Conservation (phyloP, 64 coral and sea anemone species). For the Montipora capricornis region DNA sequence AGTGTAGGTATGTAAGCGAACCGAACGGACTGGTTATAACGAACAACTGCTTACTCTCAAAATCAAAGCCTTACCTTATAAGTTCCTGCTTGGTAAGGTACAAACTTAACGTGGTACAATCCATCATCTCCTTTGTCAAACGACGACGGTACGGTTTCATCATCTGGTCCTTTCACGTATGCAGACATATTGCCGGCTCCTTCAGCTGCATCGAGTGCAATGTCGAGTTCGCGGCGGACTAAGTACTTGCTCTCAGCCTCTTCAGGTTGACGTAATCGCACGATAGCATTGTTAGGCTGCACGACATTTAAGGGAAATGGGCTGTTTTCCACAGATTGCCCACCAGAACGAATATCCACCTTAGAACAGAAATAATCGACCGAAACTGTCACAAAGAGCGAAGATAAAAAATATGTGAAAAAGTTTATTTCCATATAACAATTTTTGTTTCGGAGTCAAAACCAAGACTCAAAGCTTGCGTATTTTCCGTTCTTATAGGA, state of each 20-base stretch:
- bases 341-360: slow-evolving; percentile 67
- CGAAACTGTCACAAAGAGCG: background rate
- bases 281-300: slow-evolving; percentile 74
- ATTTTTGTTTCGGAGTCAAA: no score
- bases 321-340: slow-evolving; percentile 72
- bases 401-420: background rate
- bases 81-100: slow-evolving; percentile 76
- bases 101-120: slow-evolving; percentile 86
- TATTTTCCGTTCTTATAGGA: no score
- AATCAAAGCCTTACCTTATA: slow-evolving; percentile 76
- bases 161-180: slow-evolving; percentile 80
- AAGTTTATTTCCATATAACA: no score
- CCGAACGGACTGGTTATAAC: background rate
- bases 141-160: slow-evolving; percentile 74
- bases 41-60: background rate
- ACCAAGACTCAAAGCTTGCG: no score
- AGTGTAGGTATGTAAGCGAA: background rate
- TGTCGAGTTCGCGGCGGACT: slow-evolving; percentile 86
- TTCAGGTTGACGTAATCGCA: slow-evolving; percentile 62
- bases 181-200: slow-evolving; percentile 75
- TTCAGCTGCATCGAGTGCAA: slow-evolving; percentile 81
- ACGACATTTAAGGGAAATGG: slow-evolving; percentile 82
- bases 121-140: slow-evolving; percentile 83
- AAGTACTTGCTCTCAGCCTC: slow-evolving; percentile 61
- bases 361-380: background rate